Percentiles rank a stretch among this genome's conserved stretches.
Evolutionary conservation across 1,140 invertebrate genomes (phyloP).

Genomic region (Tetramorium simillimum): DNA sequence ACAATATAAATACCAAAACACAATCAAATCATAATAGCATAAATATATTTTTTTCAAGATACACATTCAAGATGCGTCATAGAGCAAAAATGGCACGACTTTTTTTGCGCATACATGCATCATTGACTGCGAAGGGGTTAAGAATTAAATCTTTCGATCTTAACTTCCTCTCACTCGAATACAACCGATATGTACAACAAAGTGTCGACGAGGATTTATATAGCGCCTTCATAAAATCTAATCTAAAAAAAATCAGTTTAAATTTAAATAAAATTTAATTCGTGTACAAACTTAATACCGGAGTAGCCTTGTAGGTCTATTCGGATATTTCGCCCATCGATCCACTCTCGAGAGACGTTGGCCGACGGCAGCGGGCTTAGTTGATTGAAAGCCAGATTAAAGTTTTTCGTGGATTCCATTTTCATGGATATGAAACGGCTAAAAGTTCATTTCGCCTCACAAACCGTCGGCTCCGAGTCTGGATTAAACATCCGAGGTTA

Average conservation of each 20-base stretch:
- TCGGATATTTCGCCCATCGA: background rate
- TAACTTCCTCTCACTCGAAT: background rate
- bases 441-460: constrained; percentile 42
- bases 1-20: too few relatives aligned
- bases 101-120: too few relatives aligned
- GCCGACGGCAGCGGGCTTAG: constrained; percentile 20
- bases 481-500: constrained; percentile 42
- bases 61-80: too few relatives aligned
- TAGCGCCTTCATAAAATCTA: background rate
- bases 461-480: background rate
- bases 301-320: background rate
- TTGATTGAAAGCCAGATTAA: constrained; percentile 56
- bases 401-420: constrained; percentile 50
- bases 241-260: background rate
- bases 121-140: too few relatives aligned
- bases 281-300: constrained; percentile 16
- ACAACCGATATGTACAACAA: background rate
- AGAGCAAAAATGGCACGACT: too few relatives aligned
- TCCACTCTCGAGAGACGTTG: constrained; percentile 18
- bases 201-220: background rate
- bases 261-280: background rate
- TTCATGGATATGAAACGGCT: constrained; percentile 26
- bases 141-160: background rate
- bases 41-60: too few relatives aligned
- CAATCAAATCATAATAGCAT: too few relatives aligned